Conservation (phyloP, 2,113 vertebrate species). For the Indicator indicator region DNA sequence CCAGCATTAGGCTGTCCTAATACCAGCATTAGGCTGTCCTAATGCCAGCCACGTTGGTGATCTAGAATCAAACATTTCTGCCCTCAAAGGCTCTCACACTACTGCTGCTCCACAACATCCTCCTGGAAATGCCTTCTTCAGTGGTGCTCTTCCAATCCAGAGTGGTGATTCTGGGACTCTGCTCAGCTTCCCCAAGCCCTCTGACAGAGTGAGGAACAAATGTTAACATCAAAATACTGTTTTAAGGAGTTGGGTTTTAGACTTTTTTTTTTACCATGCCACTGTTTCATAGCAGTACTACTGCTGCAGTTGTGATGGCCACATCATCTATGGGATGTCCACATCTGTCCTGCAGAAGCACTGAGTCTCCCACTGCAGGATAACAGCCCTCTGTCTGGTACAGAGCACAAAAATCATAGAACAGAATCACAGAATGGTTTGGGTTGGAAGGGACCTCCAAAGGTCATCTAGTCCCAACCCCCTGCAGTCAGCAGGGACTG, state of each 20-base stretch:
- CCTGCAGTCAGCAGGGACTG: too few species aligned
- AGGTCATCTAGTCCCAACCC: too few species aligned
- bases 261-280: background rate
- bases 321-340: accelerated
- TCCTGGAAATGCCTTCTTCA: background rate
- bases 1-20: background rate
- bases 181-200: accelerated
- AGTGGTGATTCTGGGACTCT: too few species aligned
- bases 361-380: background rate
- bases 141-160: accelerated
- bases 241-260: background rate
- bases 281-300: background rate
- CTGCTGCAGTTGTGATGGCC: background rate
- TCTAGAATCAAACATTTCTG: background rate
- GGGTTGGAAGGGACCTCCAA: too few species aligned
- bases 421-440: too few species aligned
- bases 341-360: accelerated
- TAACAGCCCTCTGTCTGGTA: accelerated
- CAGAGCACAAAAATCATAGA: background rate
- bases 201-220: background rate
- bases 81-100: background rate
- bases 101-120: background rate
- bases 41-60: background rate
- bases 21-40: background rate
- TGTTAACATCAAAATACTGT: accelerated